phyloP scores from a whole-genome alignment of 1,140 invertebrate species.

The Heliconius congener region DNA sequence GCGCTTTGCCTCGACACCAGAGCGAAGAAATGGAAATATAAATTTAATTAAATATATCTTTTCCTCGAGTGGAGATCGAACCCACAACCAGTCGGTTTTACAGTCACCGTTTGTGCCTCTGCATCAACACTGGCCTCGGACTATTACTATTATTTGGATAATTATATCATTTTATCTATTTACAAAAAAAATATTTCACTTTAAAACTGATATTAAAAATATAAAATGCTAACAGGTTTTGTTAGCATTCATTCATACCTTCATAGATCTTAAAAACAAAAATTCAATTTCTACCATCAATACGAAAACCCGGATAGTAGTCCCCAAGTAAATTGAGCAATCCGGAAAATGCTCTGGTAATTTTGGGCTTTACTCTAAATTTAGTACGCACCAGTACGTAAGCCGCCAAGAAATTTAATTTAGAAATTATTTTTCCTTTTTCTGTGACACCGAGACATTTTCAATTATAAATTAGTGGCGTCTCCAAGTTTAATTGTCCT shows the following conservation, averaged over 20 bases:
- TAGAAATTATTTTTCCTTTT: slow-evolving; percentile 63
- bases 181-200: too few relatives aligned
- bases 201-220: neutral
- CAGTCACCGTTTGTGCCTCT: too few relatives aligned
- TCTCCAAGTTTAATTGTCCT: slow-evolving; percentile 42
- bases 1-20: too few relatives aligned
- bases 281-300: slow-evolving; percentile 54
- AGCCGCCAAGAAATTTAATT: slow-evolving; percentile 74
- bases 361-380: slow-evolving; percentile 70
- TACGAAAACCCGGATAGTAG: slow-evolving; percentile 42
- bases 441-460: slow-evolving; percentile 36
- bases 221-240: neutral
- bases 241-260: neutral
- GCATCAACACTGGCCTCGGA: too few relatives aligned
- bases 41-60: too few relatives aligned
- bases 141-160: too few relatives aligned
- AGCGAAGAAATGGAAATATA: too few relatives aligned
- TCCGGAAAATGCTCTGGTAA: slow-evolving; percentile 66
- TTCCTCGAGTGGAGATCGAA: too few relatives aligned
- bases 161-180: too few relatives aligned
- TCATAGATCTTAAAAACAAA: slow-evolving; percentile 16
- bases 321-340: slow-evolving; percentile 71
- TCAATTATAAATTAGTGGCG: slow-evolving; percentile 49
- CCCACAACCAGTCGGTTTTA: too few relatives aligned
- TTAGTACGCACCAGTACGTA: slow-evolving; percentile 54